A percentile compares a stretch with the other conserved stretches of the same genome.
Conservation (phyloP, 1,140 invertebrate species). For the Drosophila melanogaster region Release_6_plus_ISO1_MT NT_033777.3:30618501-30619000, state of each 20-base stretch:
- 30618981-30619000: slow-evolving; percentile 73
- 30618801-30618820: not conserved
- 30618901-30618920: slow-evolving; percentile 78
- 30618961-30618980: slow-evolving; percentile 40
- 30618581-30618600: too few relatives aligned
- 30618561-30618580: too few relatives aligned
- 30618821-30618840: slow-evolving; percentile 40
- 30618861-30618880: slow-evolving; percentile 21
- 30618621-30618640: too few relatives aligned
- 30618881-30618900: slow-evolving; percentile 63
- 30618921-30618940: slow-evolving; percentile 82
- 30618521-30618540: too few relatives aligned
- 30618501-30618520: not conserved
- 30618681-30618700: too few relatives aligned
- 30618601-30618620: too few relatives aligned
- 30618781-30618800: not conserved
- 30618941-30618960: slow-evolving; percentile 54
- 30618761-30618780: not conserved
- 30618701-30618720: too few relatives aligned
- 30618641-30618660: too few relatives aligned
- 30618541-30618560: too few relatives aligned
- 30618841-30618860: slow-evolving; percentile 37
- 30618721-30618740: too few relatives aligned
- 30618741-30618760: not conserved
- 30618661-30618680: too few relatives aligned